Evolutionary conservation across 1,140 invertebrate species (phyloP).

Genomic region (Pseudobourletiella spinata): DNA sequence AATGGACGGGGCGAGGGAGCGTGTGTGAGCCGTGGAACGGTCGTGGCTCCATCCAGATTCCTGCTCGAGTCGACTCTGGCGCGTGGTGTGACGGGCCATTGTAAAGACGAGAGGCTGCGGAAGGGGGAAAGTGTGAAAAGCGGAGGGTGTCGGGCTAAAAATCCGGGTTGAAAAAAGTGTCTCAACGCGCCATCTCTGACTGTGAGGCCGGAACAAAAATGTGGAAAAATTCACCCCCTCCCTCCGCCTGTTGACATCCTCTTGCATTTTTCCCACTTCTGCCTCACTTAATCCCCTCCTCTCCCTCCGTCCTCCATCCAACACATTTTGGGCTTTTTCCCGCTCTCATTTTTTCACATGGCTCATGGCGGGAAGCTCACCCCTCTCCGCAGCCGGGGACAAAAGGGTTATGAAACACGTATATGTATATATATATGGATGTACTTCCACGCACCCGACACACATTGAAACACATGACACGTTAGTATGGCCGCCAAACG

Average conservation of each 20-base stretch:
- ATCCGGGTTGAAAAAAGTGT: conserved; percentile 12
- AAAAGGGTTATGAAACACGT: background rate
- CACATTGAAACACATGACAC: background rate
- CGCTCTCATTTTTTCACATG: background rate
- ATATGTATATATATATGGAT: background rate
- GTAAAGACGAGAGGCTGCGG: background rate
- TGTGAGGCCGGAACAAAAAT: conserved; percentile 18
- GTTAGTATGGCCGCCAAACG: conserved; percentile 34
- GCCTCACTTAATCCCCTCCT: background rate
- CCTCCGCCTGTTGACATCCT: background rate
- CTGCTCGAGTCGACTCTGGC: too few relatives aligned
- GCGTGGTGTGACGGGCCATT: background rate
- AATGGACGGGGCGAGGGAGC: background rate
- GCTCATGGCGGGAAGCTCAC: background rate
- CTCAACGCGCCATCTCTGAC: conserved; percentile 31
- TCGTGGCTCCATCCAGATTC: background rate
- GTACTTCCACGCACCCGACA: background rate
- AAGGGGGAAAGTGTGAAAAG: conserved; percentile 2
- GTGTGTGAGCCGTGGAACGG: background rate
- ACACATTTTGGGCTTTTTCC: background rate
- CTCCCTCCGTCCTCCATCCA: background rate
- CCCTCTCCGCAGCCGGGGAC: background rate
- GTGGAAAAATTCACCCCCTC: conserved; percentile 6
- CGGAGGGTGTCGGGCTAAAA: background rate
- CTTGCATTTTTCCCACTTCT: background rate